A percentile compares a stretch with the other conserved stretches of the same genome.
phyloP scores from a whole-genome alignment of 2,888 invertebrate genomes.

The Mechanitis messenoides region DNA sequence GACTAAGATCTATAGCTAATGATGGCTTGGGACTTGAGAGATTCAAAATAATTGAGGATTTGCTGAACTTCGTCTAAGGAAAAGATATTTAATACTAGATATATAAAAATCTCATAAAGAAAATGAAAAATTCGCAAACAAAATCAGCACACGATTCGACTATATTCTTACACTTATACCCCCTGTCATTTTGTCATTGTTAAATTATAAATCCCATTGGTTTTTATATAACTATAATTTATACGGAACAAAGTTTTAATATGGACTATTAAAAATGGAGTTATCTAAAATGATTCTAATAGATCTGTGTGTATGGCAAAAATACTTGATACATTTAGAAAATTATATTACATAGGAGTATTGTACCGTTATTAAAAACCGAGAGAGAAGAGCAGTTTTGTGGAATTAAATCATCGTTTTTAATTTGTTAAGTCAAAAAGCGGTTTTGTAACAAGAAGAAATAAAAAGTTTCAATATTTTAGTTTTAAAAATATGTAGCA shows the following conservation, averaged over 20 bases:
- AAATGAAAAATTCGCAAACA: neutral
- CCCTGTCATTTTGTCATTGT: slow-evolving; percentile 1
- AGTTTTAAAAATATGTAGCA: no score
- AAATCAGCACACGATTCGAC: no score
- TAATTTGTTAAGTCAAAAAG: no score
- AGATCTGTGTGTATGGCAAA: no score
- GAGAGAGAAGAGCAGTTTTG: no score
- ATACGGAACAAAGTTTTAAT: neutral
- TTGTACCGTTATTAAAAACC: no score
- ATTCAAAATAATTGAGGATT: neutral
- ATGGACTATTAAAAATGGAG: neutral
- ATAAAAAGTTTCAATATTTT: no score
- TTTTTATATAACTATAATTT: neutral
- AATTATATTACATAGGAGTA: no score
- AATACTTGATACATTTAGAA: no score
- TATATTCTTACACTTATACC: neutral
- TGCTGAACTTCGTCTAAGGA: neutral
- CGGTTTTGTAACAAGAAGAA: no score
- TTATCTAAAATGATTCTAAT: neutral
- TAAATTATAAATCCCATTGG: neutral
- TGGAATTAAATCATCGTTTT: no score
- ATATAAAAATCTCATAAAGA: neutral
- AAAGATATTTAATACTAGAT: no score
- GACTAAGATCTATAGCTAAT: slow-evolving; percentile 9
- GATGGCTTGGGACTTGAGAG: neutral